Evolutionary conservation across 1,140 invertebrate genomes (phyloP).

Genomic region (Batillaria attramentaria): DNA sequence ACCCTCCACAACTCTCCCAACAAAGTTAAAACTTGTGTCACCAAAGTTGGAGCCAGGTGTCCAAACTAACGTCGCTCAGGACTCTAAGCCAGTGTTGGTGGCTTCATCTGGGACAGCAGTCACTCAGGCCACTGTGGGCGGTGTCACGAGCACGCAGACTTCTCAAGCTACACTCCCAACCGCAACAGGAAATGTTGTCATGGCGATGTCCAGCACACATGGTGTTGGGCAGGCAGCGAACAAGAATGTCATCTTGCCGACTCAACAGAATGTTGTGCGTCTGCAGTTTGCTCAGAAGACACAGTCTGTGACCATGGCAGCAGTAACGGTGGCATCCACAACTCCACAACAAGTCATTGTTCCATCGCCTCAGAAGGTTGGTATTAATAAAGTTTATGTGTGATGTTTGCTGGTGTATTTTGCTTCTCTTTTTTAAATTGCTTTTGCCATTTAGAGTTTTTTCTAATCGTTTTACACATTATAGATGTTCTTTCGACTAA

Average conservation of each 20-base stretch:
- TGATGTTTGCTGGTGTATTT: no score
- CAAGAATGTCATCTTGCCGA: no score
- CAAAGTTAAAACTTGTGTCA: conserved; percentile 8
- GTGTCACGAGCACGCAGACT: neutral
- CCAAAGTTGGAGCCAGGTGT: conserved; percentile 7
- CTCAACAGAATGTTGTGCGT: neutral
- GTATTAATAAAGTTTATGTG: neutral
- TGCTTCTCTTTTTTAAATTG: no score
- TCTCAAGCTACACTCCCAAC: neutral
- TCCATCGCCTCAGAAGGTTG: conserved; percentile 19
- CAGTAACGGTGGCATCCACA: neutral
- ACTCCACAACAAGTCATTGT: neutral
- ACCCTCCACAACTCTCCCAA: neutral
- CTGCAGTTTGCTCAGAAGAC: neutral
- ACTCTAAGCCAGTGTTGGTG: conserved; percentile 9
- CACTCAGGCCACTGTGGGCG: neutral
- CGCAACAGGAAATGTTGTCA: neutral
- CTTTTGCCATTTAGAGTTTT: no score
- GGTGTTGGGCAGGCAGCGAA: neutral
- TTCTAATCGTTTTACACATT: no score
- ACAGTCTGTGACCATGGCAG: neutral
- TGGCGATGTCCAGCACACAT: conserved; percentile 1
- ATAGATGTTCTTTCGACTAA: no score
- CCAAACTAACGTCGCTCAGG: neutral
- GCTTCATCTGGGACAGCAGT: no score